Percentiles rank a stretch among this genome's conserved stretches.
phyloP scores from a whole-genome alignment of 2,888 invertebrate species.

The Erebia ligea region DNA sequence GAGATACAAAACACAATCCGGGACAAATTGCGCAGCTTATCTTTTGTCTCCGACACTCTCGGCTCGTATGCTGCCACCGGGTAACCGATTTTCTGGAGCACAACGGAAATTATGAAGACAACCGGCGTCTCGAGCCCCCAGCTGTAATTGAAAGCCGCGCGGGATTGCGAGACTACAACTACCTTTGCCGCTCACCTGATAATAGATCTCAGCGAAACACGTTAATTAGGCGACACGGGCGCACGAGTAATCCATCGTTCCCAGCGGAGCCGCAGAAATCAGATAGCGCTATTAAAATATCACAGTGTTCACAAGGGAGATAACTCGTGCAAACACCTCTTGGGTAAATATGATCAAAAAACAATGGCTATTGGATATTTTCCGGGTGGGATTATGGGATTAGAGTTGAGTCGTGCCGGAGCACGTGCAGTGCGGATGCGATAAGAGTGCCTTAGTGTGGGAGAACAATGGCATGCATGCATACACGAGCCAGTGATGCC shows the following conservation, averaged over 20 bases:
- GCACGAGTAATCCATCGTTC: conserved; percentile 28
- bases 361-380: conserved; percentile 75
- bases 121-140: conserved; percentile 22
- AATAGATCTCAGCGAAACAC: conserved; percentile 27
- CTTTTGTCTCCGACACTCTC: conserved; percentile 61
- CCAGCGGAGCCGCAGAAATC: conserved; percentile 50
- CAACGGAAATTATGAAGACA: conserved; percentile 48
- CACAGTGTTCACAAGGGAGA: conserved; percentile 61
- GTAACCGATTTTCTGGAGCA: conserved; percentile 57
- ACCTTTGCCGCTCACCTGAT: conserved; percentile 28
- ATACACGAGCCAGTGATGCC: conserved; percentile 50
- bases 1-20: conserved; percentile 58
- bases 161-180: background rate
- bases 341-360: conserved; percentile 67
- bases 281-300: conserved; percentile 67
- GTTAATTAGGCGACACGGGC: conserved; percentile 33
- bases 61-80: conserved; percentile 52
- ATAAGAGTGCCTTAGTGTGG: conserved; percentile 52
- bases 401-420: conserved; percentile 55
- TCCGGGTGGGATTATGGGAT: conserved; percentile 77
- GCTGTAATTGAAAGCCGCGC: conserved; percentile 28
- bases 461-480: conserved; percentile 46
- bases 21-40: conserved; percentile 60
- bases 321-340: conserved; percentile 69
- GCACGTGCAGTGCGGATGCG: conserved; percentile 61